Conservation (phyloP, 2,113 vertebrate species). For the Limanda limanda region DNA sequence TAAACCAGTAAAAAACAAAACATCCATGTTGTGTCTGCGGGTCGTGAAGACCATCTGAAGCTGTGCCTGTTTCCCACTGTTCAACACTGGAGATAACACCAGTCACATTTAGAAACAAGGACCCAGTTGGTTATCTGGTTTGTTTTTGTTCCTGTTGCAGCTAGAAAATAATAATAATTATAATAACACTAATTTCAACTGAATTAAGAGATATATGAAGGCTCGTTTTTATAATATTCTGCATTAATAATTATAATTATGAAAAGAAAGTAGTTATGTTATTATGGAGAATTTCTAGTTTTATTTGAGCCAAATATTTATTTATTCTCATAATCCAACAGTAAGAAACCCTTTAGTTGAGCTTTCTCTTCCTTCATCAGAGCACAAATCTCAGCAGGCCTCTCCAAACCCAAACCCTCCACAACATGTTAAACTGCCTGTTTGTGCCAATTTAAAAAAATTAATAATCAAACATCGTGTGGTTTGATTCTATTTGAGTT, state of each 20-base stretch:
- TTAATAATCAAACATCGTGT: slow-evolving; percentile 1
- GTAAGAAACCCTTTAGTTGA: no score
- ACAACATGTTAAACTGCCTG: neutral
- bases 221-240: neutral
- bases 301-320: neutral
- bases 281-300: neutral
- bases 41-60: neutral
- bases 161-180: neutral
- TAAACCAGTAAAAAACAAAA: slow-evolving; percentile 40
- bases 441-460: neutral
- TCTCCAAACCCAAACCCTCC: neutral
- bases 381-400: neutral
- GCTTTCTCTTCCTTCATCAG: neutral
- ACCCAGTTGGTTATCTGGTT: neutral
- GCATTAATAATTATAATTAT: neutral
- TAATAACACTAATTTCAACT: neutral
- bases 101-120: neutral
- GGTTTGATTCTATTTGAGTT: neutral
- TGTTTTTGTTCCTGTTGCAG: neutral
- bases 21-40: slow-evolving; percentile 49
- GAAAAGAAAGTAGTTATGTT: no score
- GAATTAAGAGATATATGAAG: neutral
- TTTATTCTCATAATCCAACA: no score
- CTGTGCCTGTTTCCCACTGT: neutral
- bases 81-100: neutral